Conservation (phyloP, 2,888 invertebrate species). For the Calameuta filiformis region DNA sequence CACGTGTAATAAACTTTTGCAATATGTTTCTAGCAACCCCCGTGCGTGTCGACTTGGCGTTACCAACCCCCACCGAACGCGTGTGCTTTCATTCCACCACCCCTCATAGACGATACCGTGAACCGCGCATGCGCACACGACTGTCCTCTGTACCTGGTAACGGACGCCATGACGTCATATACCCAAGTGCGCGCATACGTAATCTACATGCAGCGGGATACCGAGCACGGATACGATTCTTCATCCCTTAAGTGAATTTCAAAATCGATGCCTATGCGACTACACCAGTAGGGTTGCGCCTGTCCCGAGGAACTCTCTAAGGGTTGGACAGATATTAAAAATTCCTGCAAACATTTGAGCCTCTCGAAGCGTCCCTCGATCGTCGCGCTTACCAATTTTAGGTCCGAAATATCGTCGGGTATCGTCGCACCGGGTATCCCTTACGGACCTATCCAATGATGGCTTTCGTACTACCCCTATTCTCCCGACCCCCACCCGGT, state of each 20-base stretch:
- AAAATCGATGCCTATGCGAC: not conserved
- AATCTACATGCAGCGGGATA: not conserved
- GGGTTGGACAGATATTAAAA: slow-evolving; percentile 37
- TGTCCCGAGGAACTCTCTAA: not conserved
- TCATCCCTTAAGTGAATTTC: not conserved
- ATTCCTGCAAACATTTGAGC: slow-evolving; percentile 38
- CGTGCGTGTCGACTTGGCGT: not conserved
- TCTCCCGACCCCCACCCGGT: slow-evolving; percentile 9
- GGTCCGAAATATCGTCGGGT: not conserved
- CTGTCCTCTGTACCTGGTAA: not conserved
- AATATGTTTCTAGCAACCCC: not conserved
- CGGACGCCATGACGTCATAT: not conserved
- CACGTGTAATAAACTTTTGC: not conserved
- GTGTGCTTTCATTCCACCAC: not conserved
- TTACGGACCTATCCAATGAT: not conserved
- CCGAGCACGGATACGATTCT: not conserved
- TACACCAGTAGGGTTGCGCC: not conserved
- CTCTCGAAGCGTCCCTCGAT: slow-evolving; percentile 28
- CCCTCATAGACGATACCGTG: not conserved
- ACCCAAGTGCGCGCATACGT: not conserved
- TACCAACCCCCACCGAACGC: not conserved
- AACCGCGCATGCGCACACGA: not conserved
- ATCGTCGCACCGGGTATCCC: not conserved
- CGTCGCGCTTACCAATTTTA: not conserved
- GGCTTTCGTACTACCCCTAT: not conserved